phyloP scores from a whole-genome alignment of 37 sponge, comb jelly and placozoan species.

The Agelas oroides region DNA sequence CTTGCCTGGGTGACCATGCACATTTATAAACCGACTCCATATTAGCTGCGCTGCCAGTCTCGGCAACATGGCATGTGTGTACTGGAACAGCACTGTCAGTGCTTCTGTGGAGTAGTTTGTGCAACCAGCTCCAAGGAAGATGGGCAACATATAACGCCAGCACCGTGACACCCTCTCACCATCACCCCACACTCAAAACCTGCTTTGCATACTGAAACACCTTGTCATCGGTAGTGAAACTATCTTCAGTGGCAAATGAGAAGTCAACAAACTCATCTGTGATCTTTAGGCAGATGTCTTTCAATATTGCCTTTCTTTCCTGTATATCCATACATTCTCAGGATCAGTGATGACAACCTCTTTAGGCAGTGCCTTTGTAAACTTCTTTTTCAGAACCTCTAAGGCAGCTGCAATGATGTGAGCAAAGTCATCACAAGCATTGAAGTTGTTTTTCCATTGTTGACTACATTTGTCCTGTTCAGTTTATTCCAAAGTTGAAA shows the following conservation, averaged over 20 bases:
- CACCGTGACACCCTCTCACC: no score
- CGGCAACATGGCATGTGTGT: conserved; percentile 9
- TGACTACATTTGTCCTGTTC: not conserved
- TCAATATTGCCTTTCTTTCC: not conserved
- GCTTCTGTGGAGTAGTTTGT: conserved; percentile 37
- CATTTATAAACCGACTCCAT: conserved; percentile 29
- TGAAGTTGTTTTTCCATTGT: not conserved
- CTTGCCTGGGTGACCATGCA: not conserved
- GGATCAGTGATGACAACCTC: not conserved
- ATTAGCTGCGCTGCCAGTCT: conserved; percentile 7
- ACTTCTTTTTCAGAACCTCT: no score
- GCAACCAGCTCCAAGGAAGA: not conserved
- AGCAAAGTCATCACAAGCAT: conserved; percentile 7
- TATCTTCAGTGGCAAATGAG: no score
- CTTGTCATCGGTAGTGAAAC: no score
- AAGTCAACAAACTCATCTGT: no score
- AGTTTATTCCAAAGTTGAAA: not conserved
- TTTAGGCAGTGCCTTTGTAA: no score
- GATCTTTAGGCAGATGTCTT: no score
- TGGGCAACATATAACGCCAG: no score
- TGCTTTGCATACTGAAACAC: no score
- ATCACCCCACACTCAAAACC: no score
- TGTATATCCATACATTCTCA: not conserved
- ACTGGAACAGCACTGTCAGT: conserved; percentile 5
- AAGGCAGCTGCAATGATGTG: not conserved